A percentile compares a stretch with the other conserved stretches of the same genome.
These are phyloP conservation scores for Aplocera efformata DNA, from an alignment of 2,888 invertebrate species.

Conservation along the genomic window DNA sequence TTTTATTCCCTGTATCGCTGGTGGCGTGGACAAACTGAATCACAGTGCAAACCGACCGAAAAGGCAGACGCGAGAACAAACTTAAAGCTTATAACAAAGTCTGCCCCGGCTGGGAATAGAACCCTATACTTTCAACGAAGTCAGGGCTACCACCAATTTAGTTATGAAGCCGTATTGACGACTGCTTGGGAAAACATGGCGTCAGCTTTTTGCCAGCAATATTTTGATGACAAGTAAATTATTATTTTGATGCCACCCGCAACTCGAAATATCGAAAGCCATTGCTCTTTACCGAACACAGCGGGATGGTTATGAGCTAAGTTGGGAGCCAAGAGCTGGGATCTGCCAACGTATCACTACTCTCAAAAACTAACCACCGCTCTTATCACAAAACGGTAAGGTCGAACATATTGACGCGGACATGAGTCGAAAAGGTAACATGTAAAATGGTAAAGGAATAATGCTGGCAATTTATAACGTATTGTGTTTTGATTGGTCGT, in stretches of 20 bases:
- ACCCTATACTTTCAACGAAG: too few species aligned
- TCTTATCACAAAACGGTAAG: conserved; percentile 7
- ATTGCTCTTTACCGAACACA: conserved; percentile 32
- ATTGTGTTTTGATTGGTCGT: conserved; percentile 75
- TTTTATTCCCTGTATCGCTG: too few species aligned
- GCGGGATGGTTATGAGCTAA: conserved; percentile 34
- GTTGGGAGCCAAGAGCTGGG: conserved; percentile 30
- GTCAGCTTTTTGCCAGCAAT: conserved; percentile 41
- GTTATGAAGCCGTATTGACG: too few species aligned
- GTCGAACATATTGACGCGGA: conserved; percentile 6
- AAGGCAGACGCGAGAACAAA: too few species aligned
- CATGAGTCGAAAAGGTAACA: not conserved
- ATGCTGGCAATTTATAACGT: conserved; percentile 68
- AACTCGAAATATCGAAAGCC: conserved; percentile 29
- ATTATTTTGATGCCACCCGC: conserved; percentile 24
- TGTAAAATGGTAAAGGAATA: conserved; percentile 23
- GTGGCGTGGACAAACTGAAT: too few species aligned
- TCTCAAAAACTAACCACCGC: not conserved
- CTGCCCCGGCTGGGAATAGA: too few species aligned
- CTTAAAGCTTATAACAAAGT: too few species aligned
- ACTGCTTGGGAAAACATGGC: conserved; percentile 55
- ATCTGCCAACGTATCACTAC: conserved; percentile 13
- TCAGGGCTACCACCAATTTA: too few species aligned
- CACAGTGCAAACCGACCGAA: too few species aligned
- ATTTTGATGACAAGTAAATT: conserved; percentile 2